A percentile compares a stretch with the other conserved stretches of the same genome.
These are phyloP conservation scores for Montifringilla adamsi DNA, from an alignment of 2,113 vertebrate species.

Conservation along the genomic window DNA sequence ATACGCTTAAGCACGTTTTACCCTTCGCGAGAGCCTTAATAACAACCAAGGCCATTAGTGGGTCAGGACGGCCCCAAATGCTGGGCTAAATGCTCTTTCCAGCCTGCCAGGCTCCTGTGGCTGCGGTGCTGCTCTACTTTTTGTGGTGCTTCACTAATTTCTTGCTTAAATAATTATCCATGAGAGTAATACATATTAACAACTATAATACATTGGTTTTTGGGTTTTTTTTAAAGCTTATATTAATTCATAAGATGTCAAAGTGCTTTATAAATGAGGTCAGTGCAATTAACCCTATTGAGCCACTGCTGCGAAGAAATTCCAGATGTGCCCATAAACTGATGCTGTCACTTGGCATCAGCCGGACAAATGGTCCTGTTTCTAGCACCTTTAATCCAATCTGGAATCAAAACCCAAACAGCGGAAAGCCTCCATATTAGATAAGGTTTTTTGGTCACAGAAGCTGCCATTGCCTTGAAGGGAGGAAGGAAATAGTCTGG, in stretches of 20 bases:
- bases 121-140: not conserved
- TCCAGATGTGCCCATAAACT: not conserved
- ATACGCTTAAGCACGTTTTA: not conserved
- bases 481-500: not conserved
- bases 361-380: not conserved
- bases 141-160: not conserved
- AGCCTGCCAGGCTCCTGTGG: not conserved
- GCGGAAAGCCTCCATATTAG: not conserved
- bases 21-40: not conserved
- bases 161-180: conserved; percentile 12
- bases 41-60: not conserved
- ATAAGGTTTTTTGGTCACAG: not conserved
- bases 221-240: not conserved
- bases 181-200: conserved; percentile 39
- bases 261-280: conserved; percentile 53
- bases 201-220: not conserved
- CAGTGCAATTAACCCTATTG: not conserved
- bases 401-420: not conserved
- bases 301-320: not conserved
- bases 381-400: not conserved
- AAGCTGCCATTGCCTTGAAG: not conserved
- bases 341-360: not conserved
- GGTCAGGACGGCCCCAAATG: not conserved
- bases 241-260: conserved; percentile 28
- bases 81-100: not conserved